Conservation (phyloP, 1,140 invertebrate genomes). For the Melipona quadrifasciata region DNA sequence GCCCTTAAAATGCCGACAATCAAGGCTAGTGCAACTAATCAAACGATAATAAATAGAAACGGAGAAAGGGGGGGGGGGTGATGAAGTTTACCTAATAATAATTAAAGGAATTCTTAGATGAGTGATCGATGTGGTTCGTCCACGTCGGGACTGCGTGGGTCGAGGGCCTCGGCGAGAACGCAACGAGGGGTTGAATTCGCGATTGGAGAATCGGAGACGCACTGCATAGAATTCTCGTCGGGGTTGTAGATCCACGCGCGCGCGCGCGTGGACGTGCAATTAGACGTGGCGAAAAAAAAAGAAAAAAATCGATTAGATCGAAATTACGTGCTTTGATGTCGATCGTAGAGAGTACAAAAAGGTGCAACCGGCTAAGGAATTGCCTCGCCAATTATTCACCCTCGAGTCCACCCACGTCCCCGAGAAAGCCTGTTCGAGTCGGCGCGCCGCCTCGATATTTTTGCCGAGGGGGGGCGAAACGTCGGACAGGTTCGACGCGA, state of each 20-base stretch:
- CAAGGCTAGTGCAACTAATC: conserved; percentile 82
- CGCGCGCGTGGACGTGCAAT: conserved; percentile 12
- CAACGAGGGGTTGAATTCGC: no score
- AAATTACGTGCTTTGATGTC: conserved; percentile 60
- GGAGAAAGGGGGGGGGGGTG: conserved; percentile 60
- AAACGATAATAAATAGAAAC: conserved; percentile 79
- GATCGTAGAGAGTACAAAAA: conserved; percentile 66
- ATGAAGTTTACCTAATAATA: conserved; percentile 67
- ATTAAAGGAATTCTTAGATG: conserved; percentile 62
- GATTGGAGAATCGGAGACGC: no score
- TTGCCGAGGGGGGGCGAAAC: not conserved
- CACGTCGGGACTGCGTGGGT: conserved; percentile 18
- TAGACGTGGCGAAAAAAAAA: conserved; percentile 18
- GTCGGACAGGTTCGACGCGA: not conserved
- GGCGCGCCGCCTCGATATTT: not conserved
- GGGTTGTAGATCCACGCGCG: not conserved
- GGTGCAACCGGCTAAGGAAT: conserved; percentile 38
- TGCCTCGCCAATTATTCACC: conserved; percentile 8
- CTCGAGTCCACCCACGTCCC: not conserved
- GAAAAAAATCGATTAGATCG: conserved; percentile 39
- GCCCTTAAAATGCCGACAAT: conserved; percentile 81
- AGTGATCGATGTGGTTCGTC: conserved; percentile 53
- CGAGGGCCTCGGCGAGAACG: conserved; percentile 4
- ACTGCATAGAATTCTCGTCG: no score
- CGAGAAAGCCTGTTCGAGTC: not conserved